Conservation (phyloP, 2,888 invertebrate genomes). For the Deroplatys truncata region DNA sequence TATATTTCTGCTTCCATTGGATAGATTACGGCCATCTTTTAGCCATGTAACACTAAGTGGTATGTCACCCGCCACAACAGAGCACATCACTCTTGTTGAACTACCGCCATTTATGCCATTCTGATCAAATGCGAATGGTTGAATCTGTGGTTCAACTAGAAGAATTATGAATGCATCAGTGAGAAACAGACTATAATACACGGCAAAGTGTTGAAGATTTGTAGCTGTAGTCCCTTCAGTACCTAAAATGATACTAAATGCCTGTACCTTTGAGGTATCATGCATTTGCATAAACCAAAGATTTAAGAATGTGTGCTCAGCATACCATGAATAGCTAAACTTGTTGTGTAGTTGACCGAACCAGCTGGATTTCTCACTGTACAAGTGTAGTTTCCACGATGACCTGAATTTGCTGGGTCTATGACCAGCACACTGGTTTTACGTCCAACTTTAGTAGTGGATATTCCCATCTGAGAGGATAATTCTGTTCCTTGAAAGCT, state of each 20-base stretch:
- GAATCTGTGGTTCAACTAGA: slow-evolving; percentile 50
- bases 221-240: neutral
- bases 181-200: neutral
- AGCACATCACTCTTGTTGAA: slow-evolving; percentile 48
- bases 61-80: slow-evolving; percentile 38
- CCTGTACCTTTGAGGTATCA: neutral
- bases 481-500: slow-evolving; percentile 48
- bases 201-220: neutral
- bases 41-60: slow-evolving; percentile 43
- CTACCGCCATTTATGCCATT: slow-evolving; percentile 49
- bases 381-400: slow-evolving; percentile 44
- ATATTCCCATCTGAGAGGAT: slow-evolving; percentile 40
- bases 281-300: slow-evolving; percentile 3
- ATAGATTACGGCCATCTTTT: slow-evolving; percentile 44
- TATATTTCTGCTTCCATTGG: slow-evolving; percentile 30
- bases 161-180: neutral
- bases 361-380: slow-evolving; percentile 41
- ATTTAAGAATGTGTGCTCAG: neutral
- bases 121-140: slow-evolving; percentile 50
- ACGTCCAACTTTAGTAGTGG: slow-evolving; percentile 45
- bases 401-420: slow-evolving; percentile 35
- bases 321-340: slow-evolving; percentile 26
- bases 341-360: slow-evolving; percentile 38
- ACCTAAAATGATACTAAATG: neutral
- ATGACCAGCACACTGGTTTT: slow-evolving; percentile 50